Conservation (phyloP, 1,140 invertebrate species). For the Orius insidiosus region DNA sequence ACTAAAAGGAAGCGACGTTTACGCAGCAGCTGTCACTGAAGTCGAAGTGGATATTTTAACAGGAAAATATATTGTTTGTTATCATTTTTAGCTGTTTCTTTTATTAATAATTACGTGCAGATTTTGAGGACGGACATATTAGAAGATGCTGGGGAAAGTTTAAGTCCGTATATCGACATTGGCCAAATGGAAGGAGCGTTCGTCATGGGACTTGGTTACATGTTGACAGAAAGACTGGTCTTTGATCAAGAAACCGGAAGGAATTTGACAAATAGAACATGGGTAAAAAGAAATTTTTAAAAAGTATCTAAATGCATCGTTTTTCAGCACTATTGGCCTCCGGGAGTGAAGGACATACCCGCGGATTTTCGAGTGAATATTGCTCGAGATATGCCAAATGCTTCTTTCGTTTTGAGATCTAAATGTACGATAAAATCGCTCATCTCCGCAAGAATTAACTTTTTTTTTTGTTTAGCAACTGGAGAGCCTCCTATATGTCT, state of each 20-base stretch:
- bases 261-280: conserved; percentile 56
- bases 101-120: too few species aligned
- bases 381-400: conserved; percentile 47
- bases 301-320: not conserved
- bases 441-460: not conserved
- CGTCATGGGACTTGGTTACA: conserved; percentile 73
- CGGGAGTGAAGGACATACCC: conserved; percentile 66
- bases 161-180: conserved; percentile 62
- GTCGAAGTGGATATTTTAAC: conserved; percentile 63
- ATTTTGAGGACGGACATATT: conserved; percentile 50
- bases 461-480: conserved; percentile 34
- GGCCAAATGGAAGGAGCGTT: conserved; percentile 78
- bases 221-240: conserved; percentile 53
- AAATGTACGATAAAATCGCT: conserved; percentile 38
- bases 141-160: conserved; percentile 55
- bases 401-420: conserved; percentile 48
- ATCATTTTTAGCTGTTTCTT: not conserved
- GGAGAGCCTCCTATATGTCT: conserved; percentile 64
- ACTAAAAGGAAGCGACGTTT: conserved; percentile 2
- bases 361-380: conserved; percentile 63
- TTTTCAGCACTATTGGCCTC: conserved; percentile 54
- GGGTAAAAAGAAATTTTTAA: conserved; percentile 31
- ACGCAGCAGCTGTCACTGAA: conserved; percentile 26
- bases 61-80: conserved; percentile 36
- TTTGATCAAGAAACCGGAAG: conserved; percentile 45